Evolutionary conservation across 1,140 invertebrate species (phyloP), one percentile per base, ranked within the genome.

Genomic region (Aphidius gifuensis): DNA sequence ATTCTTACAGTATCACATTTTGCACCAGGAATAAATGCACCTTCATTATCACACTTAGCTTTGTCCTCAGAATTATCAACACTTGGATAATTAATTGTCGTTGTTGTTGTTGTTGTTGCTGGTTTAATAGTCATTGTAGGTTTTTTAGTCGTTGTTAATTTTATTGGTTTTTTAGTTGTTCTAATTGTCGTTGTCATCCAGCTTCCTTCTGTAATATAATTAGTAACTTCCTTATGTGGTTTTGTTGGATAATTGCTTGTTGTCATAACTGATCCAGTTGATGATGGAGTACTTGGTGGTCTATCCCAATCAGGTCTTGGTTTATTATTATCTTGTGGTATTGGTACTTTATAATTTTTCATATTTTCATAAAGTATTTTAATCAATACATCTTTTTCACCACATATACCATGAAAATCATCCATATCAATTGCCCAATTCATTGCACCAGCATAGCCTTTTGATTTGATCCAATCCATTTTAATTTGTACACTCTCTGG

Each of bases 401-500:
- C 92, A 71, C 92, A 93, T 4, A 91, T 68, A 2, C 90, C 91
- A 55, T 84, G 81, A 70, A 92, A 93, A 70, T 93, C 91, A 60
- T 93, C 91, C 90, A 93, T 92, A 65, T 93, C 92, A 51, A 92
- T 90, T 5, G 92, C 91, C 93, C 93, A 96, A 8, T 86, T 90
- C 93, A 96, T 96, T 1, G 90, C 85, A 5, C 93, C 93, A 0
- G 88, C 87, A 69, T 94, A 92, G 1, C 91, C 90, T 70, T 88
- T 91, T 9, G 85, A 70, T 71, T 90, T 92, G 61, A 94, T 90
- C 76, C 85, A 93, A 67, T 93, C 88, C 88, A 94, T 92, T 80
- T 96, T 96, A 55, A 92, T 90, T 68, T 91, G 87, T 2, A 95
- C 79, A 70, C 90, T 92, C 66, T 85, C 82, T 5, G 83, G 79